Evolutionary conservation across 2,797 vertebrate species (phyloP).

Genomic region (Rhinogobio ventralis): DNA sequence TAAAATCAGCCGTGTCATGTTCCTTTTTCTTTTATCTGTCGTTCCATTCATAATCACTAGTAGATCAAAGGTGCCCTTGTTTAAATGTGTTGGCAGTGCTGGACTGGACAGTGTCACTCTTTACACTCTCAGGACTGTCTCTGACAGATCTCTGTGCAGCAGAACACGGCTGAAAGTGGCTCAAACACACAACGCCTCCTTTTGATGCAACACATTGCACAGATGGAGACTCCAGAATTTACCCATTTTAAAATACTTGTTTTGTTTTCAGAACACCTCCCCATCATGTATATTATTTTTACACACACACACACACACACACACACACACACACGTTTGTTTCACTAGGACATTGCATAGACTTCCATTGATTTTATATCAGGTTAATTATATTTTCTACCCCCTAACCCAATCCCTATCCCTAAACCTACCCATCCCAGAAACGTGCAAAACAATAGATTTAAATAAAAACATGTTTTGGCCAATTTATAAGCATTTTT

Average conservation of each 20-base stretch:
- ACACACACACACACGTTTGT: too few species aligned
- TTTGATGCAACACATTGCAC: background rate
- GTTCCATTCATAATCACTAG: conserved; percentile 31
- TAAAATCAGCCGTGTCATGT: conserved; percentile 1
- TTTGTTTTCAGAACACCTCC: too few species aligned
- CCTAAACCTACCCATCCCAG: too few species aligned
- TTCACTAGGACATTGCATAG: too few species aligned
- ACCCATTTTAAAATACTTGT: background rate
- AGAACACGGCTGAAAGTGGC: conserved; percentile 51
- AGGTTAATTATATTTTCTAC: too few species aligned
- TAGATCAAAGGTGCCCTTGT: conserved; percentile 34
- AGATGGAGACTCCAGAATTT: background rate
- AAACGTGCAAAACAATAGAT: too few species aligned
- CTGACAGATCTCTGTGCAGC: conserved; percentile 46
- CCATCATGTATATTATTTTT: too few species aligned
- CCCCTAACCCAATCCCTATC: too few species aligned
- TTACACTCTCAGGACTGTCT: conserved; percentile 22
- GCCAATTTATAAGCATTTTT: too few species aligned
- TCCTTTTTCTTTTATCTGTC: background rate
- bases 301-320: too few species aligned
- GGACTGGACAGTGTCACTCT: conserved; percentile 62
- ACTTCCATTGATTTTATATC: too few species aligned
- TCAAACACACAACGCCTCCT: conserved; percentile 50
- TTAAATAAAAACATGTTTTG: too few species aligned
- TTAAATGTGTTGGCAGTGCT: conserved; percentile 14